Percentiles rank a stretch among this genome's conserved stretches.
phyloP scores from a whole-genome alignment of 2,113 vertebrate genomes.

The Eudyptes chrysolophus region DNA sequence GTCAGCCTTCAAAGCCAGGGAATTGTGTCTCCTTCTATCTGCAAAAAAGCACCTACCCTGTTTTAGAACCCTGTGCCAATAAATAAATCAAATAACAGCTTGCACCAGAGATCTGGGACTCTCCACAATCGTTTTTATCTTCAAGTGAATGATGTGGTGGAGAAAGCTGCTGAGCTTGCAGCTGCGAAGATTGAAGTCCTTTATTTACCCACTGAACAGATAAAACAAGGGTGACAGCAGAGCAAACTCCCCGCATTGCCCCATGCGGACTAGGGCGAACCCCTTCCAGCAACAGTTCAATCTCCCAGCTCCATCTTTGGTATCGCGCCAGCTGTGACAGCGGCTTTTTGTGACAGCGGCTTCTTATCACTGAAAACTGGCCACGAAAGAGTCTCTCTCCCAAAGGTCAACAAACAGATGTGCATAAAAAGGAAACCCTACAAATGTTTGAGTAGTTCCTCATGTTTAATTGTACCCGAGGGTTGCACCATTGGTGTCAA shows the following conservation, averaged over 20 bases:
- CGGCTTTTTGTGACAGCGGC: background rate
- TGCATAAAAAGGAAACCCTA: constrained; percentile 24
- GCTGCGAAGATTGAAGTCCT: background rate
- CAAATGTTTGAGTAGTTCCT: constrained; percentile 36
- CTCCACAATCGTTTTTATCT: background rate
- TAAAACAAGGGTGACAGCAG: background rate
- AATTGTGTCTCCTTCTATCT: background rate
- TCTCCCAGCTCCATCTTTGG: background rate
- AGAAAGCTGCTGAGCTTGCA: constrained; percentile 53
- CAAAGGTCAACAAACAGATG: constrained; percentile 54
- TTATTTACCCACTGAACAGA: background rate
- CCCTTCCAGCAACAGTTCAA: background rate
- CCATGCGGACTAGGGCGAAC: background rate
- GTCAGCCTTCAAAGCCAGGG: background rate
- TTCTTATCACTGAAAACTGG: background rate
- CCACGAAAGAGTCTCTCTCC: background rate
- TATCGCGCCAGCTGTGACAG: background rate
- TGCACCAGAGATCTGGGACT: background rate
- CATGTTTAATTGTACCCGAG: constrained; percentile 18
- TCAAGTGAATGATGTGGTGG: background rate
- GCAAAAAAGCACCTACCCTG: background rate
- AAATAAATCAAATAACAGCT: constrained; percentile 34
- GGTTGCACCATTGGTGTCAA: background rate
- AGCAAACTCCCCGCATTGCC: background rate
- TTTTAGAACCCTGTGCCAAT: constrained; percentile 19